phyloP scores from a whole-genome alignment of 2,797 vertebrate genomes.

The Platyrinchus mystaceus region DNA sequence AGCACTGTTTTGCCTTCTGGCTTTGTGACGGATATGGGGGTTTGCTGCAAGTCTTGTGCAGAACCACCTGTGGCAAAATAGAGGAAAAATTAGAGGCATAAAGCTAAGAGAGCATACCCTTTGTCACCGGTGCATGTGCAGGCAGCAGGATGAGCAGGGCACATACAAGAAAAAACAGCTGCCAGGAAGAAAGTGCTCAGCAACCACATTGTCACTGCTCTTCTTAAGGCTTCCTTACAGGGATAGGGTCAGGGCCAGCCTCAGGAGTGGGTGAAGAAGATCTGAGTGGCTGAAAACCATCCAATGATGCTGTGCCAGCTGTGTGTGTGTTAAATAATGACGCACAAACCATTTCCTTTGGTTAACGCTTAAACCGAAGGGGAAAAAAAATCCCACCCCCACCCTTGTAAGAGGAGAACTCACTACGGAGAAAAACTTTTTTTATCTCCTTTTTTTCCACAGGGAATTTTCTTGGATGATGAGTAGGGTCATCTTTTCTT shows the following conservation, averaged over 20 bases:
- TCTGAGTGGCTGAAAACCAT: background rate
- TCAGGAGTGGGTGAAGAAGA: background rate
- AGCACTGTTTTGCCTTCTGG: background rate
- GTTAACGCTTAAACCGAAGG: background rate
- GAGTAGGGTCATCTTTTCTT: background rate
- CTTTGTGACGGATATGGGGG: background rate
- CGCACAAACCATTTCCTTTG: background rate
- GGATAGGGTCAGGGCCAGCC: background rate
- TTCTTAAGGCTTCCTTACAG: background rate
- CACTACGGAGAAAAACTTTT: background rate
- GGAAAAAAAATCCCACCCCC: background rate
- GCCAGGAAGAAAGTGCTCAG: background rate
- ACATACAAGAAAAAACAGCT: background rate
- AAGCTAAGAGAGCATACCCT: background rate
- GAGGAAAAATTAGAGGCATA: background rate
- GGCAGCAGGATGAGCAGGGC: background rate
- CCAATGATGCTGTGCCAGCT: background rate
- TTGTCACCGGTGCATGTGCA: accelerated
- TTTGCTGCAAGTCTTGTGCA: background rate
- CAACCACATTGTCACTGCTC: background rate
- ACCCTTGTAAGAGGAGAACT: background rate
- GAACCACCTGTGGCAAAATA: background rate
- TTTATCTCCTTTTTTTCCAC: background rate
- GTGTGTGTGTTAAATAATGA: background rate
- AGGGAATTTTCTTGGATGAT: background rate